These are phyloP conservation scores for Heliopora coerulea DNA, from an alignment of 92 coral and sea anemone species.

Conservation along the genomic window DNA sequence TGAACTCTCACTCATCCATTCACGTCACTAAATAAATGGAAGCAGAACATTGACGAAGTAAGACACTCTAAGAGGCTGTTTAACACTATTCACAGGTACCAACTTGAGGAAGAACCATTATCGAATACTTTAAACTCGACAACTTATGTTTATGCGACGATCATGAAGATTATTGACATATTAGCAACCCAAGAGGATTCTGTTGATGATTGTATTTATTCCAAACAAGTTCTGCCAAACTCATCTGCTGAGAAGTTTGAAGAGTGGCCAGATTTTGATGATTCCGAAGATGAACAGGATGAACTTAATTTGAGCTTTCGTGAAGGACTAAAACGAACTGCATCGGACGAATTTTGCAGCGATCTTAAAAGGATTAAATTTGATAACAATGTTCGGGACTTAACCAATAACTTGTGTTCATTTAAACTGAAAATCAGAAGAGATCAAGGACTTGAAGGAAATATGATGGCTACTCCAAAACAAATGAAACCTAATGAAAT, in stretches of 20 bases:
- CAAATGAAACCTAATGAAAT: no score
- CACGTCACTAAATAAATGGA: no score
- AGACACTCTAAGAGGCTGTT: not conserved
- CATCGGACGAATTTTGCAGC: constrained; percentile 37
- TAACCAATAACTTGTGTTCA: constrained; percentile 21
- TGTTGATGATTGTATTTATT: constrained; percentile 7
- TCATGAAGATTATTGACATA: constrained; percentile 17
- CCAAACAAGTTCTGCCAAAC: not conserved
- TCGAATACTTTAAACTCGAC: not conserved
- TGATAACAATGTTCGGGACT: constrained; percentile 36
- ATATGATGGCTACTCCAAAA: no score
- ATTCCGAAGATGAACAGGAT: constrained; percentile 13
- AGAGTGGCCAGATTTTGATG: constrained; percentile 23
- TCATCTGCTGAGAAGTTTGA: constrained; percentile 9
- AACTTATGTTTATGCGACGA: not conserved
- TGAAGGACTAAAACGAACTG: constrained; percentile 38
- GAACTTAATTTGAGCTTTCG: constrained; percentile 40
- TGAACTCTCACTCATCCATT: not conserved
- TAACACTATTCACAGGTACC: not conserved
- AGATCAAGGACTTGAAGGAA: not conserved
- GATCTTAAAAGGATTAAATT: constrained; percentile 37
- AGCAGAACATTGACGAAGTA: no score
- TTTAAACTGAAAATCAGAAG: constrained; percentile 1
- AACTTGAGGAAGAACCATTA: constrained; percentile 1
- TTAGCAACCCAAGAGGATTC: constrained; percentile 20